Evolutionary conservation across 2,888 invertebrate genomes (phyloP).

Genomic region (Hypolimnas misippus): DNA sequence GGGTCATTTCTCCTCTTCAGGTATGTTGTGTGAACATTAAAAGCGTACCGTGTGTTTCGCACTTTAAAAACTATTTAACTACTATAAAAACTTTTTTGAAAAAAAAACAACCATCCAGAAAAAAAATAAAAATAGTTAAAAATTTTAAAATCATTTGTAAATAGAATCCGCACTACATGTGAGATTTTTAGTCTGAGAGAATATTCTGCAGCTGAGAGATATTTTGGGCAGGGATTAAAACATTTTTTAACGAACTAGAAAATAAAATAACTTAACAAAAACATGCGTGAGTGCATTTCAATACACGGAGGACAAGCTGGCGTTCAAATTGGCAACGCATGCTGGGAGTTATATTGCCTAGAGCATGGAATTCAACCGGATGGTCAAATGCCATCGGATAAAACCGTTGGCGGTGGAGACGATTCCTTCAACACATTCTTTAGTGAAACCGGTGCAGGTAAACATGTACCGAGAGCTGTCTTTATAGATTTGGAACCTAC

Average conservation of each 20-base stretch:
- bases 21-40: no score
- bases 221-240: constrained; percentile 1
- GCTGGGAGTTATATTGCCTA: constrained; percentile 93
- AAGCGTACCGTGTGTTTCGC: neutral
- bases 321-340: constrained; percentile 94
- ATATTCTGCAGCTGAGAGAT: neutral
- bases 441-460: constrained; percentile 97
- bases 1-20: no score
- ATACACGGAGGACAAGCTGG: constrained; percentile 84
- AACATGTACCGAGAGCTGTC: constrained; percentile 96
- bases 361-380: constrained; percentile 93
- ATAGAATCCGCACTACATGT: neutral
- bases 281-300: constrained; percentile 79
- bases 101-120: neutral
- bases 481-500: constrained; percentile 98
- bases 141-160: no score
- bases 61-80: neutral
- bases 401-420: constrained; percentile 92
- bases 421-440: constrained; percentile 98
- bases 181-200: neutral
- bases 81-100: neutral
- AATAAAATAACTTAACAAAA: constrained; percentile 13
- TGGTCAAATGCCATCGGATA: constrained; percentile 94
- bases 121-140: neutral
- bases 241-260: constrained; percentile 2